A percentile compares a stretch with the other conserved stretches of the same genome.
These are phyloP conservation scores for Copidosoma floridanum DNA, from an alignment of 1,140 invertebrate genomes.

Conservation along the genomic window DNA sequence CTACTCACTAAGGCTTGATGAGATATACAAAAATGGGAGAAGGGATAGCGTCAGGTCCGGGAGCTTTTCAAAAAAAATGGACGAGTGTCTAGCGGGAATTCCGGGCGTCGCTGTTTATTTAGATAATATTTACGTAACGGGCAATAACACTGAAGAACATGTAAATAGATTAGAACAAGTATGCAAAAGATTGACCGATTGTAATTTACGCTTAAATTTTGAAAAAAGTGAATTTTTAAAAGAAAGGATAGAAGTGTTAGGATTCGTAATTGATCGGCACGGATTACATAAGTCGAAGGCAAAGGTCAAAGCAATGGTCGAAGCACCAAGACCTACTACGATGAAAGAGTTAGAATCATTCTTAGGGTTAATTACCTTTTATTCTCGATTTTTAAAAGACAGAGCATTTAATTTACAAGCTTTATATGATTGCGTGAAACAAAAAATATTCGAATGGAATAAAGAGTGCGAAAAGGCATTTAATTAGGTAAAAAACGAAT, in stretches of 20 bases:
- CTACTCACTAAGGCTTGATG: neutral
- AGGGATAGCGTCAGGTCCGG: neutral
- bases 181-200: slow-evolving; percentile 16
- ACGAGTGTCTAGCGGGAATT: slow-evolving; percentile 23
- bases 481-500: slow-evolving; percentile 21
- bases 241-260: slow-evolving; percentile 27
- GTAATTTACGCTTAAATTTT: slow-evolving; percentile 19
- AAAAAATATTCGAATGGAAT: slow-evolving; percentile 6
- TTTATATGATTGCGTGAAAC: slow-evolving; percentile 18
- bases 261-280: slow-evolving; percentile 33
- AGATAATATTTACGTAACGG: slow-evolving; percentile 28
- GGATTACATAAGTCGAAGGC: slow-evolving; percentile 32
- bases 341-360: neutral
- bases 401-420: slow-evolving; percentile 13
- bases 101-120: slow-evolving; percentile 20
- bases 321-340: slow-evolving; percentile 26
- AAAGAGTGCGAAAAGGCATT: too few species aligned
- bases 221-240: slow-evolving; percentile 28
- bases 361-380: slow-evolving; percentile 9
- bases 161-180: slow-evolving; percentile 10
- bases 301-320: slow-evolving; percentile 29
- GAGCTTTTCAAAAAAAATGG: slow-evolving; percentile 22
- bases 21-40: neutral
- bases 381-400: slow-evolving; percentile 24
- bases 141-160: slow-evolving; percentile 18